Evolutionary conservation across 2,888 invertebrate species (phyloP).

Genomic region (Lathronympha strigana): DNA sequence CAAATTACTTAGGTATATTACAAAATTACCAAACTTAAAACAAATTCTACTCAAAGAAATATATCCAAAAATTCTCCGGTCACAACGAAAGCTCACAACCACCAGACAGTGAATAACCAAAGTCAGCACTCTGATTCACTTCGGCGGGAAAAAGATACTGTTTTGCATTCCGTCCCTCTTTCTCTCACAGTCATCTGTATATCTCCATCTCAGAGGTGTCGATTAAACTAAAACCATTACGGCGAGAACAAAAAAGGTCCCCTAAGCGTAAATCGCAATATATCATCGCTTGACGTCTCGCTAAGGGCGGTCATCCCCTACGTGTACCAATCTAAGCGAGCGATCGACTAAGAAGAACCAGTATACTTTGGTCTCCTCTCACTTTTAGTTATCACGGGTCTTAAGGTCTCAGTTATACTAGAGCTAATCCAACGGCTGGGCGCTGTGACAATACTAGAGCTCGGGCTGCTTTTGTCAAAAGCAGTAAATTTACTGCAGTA

Average conservation of each 20-base stretch:
- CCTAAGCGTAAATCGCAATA: constrained; percentile 83
- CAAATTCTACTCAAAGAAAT: constrained; percentile 11
- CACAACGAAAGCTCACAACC: constrained; percentile 59
- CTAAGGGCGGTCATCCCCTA: constrained; percentile 60
- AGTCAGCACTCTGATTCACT: constrained; percentile 74
- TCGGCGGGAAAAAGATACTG: constrained; percentile 75
- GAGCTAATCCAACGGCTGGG: not conserved
- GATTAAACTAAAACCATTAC: constrained; percentile 83
- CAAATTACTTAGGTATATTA: not conserved
- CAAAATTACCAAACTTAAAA: not conserved
- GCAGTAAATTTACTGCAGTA: constrained; percentile 74
- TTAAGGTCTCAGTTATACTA: not conserved
- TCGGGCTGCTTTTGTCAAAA: constrained; percentile 67
- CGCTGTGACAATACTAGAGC: not conserved
- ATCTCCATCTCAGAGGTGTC: constrained; percentile 58
- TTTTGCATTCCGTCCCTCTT: constrained; percentile 58
- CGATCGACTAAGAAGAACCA: constrained; percentile 47
- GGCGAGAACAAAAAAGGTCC: constrained; percentile 83
- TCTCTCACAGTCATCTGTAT: constrained; percentile 48
- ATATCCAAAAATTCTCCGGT: constrained; percentile 8
- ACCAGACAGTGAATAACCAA: constrained; percentile 75
- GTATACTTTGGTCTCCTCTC: not conserved
- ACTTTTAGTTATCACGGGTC: not conserved
- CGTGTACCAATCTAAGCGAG: not conserved
- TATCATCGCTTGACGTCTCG: constrained; percentile 81